Conservation (phyloP, 2,888 invertebrate species). For the Agrypnus murinus region DNA sequence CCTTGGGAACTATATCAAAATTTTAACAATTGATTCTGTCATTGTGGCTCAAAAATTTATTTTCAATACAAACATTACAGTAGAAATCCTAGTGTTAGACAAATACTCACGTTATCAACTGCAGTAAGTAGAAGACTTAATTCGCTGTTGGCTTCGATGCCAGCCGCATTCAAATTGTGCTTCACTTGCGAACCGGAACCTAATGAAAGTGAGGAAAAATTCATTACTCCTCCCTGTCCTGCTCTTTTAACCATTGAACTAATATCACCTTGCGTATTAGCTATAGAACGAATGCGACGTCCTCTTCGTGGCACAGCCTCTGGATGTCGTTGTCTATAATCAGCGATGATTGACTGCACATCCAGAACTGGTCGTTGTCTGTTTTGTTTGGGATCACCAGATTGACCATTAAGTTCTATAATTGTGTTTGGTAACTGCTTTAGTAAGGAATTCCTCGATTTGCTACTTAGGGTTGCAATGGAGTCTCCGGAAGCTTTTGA, state of each 20-base stretch:
- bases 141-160: constrained; percentile 64
- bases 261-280: constrained; percentile 66
- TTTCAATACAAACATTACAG: no score
- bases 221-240: constrained; percentile 63
- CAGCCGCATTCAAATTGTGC: constrained; percentile 59
- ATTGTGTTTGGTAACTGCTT: constrained; percentile 64
- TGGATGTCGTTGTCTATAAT: constrained; percentile 85
- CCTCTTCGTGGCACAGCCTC: constrained; percentile 82
- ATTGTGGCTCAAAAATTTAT: no score
- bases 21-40: no score
- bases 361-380: constrained; percentile 87
- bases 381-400: constrained; percentile 74
- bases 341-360: constrained; percentile 87
- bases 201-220: constrained; percentile 69
- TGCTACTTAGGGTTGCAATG: constrained; percentile 42
- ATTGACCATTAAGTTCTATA: constrained; percentile 74
- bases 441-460: constrained; percentile 51
- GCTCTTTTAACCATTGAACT: constrained; percentile 59
- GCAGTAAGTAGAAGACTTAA: constrained; percentile 64
- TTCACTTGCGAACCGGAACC: constrained; percentile 71
- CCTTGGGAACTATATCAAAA: no score
- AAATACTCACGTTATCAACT: constrained; percentile 68
- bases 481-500: constrained; percentile 44
- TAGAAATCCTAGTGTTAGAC: no score
- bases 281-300: constrained; percentile 75